phyloP scores from a whole-genome alignment of 2,888 invertebrate genomes.

The Noctua comes region DNA sequence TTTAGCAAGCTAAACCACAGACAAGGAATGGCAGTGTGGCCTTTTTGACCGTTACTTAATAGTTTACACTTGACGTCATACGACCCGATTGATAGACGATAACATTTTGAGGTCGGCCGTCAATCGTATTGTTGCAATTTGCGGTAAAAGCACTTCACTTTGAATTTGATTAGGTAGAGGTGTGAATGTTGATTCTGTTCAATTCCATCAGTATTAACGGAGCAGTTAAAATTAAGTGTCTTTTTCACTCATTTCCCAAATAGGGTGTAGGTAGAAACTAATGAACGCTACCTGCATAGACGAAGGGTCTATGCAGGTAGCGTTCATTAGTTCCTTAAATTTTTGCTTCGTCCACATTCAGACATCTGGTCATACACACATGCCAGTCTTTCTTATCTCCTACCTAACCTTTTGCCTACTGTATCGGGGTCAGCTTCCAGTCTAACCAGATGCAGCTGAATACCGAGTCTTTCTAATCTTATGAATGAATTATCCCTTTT shows the following conservation, averaged over 20 bases:
- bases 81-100: constrained; percentile 48
- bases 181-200: neutral
- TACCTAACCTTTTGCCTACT: neutral
- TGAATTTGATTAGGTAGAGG: neutral
- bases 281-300: neutral
- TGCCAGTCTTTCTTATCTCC: neutral
- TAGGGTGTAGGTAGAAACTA: neutral
- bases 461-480: neutral
- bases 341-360: neutral
- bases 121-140: constrained; percentile 28
- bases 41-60: constrained; percentile 45
- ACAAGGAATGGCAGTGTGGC: constrained; percentile 18
- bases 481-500: neutral
- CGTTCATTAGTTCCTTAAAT: neutral
- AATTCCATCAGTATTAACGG: neutral
- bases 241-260: neutral
- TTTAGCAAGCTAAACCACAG: constrained; percentile 15
- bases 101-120: constrained; percentile 49
- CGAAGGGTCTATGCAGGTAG: no score
- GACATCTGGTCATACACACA: neutral
- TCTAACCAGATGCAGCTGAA: neutral
- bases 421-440: neutral
- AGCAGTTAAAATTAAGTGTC: neutral
- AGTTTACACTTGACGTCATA: constrained; percentile 31
- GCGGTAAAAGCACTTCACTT: constrained; percentile 26